Conservation (phyloP, 2,113 vertebrate genomes). For the Peromyscus californicus region DNA sequence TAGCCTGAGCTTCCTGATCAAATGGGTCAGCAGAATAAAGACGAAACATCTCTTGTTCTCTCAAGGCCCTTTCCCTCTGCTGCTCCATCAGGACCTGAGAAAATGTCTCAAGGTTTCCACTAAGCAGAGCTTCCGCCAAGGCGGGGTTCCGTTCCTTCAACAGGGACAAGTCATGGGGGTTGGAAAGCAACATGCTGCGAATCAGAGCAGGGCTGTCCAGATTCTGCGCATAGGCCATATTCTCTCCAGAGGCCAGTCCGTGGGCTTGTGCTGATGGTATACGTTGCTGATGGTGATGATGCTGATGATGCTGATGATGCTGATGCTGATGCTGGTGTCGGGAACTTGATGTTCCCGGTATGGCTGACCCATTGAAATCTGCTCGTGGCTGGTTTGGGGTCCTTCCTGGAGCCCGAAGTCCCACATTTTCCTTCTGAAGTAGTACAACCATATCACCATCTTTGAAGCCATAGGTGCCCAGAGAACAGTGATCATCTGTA, state of each 20-base stretch:
- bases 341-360: conserved; percentile 90
- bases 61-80: conserved; percentile 92
- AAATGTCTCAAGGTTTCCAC: conserved; percentile 95
- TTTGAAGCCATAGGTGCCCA: conserved; percentile 95
- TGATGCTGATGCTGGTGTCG: conserved; percentile 65
- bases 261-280: conserved; percentile 12
- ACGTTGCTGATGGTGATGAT: not conserved
- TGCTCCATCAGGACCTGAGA: conserved; percentile 95
- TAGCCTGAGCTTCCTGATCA: conserved; percentile 97
- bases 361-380: conserved; percentile 91
- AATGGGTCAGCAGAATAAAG: conserved; percentile 96
- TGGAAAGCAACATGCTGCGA: conserved; percentile 95
- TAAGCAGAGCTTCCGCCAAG: conserved; percentile 95
- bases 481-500: conserved; percentile 91
- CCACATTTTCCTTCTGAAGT: conserved; percentile 88
- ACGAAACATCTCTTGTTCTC: conserved; percentile 95
- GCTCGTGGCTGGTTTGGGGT: conserved; percentile 88
- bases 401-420: conserved; percentile 84
- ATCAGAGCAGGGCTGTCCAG: conserved; percentile 92
- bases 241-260: conserved; percentile 64
- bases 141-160: conserved; percentile 96
- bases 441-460: conserved; percentile 96
- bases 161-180: conserved; percentile 96
- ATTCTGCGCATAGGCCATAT: conserved; percentile 83
- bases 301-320: too few relatives aligned